Base-by-base conservation (phyloP, 2,888 invertebrate genomes). In the Aquatica leii region DNA sequence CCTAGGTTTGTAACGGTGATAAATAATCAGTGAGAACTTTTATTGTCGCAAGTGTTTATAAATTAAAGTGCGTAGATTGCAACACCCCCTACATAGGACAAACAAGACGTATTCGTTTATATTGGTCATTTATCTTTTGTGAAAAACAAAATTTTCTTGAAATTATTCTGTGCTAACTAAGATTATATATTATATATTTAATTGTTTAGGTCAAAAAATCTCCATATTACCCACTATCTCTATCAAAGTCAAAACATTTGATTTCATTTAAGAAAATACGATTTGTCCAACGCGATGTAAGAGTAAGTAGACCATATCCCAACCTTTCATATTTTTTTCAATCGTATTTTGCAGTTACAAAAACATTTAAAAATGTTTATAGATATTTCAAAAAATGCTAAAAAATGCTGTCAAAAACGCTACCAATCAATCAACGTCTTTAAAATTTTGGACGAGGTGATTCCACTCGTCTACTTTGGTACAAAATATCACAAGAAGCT, bases 381-480 rank as follows among this genome's bases (percentile, higher is more conserved):
- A 17, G 17, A 50, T 14, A 65, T 62, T 14, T 48, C 31, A 5
- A 53, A 51, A 43, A 61, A 58, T 14, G 57, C 58, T 6, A 58
- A 50, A 51, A 1, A 24, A 35, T 46, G 18, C 20, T 11, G 1
- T 11, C 18, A 20, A 20, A 46, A 46, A 17, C 11, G n/a, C 11
- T 17, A 17, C 14, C 17, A 46, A 18, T 11, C 18, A 18, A 3
- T 3, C 2, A 50, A 66, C 8, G 15, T 66, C 3, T 43, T 66
- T 1, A 60, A 60, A 43, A 40, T 57, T 21, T 20, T 66, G n/a
- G 59, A 66, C 31, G 9, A 48, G 24, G 46, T 64, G 2, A 57
- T 66, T 37, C 66, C 66, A 6, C 20, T 41, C 9, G 35, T 56
- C 20, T 63, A 46, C 24, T 66, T 66, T 24, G 66, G 66, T 8